A percentile compares a stretch with the other conserved stretches of the same genome.
These are phyloP conservation scores for Acronicta leporina DNA, from an alignment of 2,888 invertebrate genomes.

Conservation along the genomic window DNA sequence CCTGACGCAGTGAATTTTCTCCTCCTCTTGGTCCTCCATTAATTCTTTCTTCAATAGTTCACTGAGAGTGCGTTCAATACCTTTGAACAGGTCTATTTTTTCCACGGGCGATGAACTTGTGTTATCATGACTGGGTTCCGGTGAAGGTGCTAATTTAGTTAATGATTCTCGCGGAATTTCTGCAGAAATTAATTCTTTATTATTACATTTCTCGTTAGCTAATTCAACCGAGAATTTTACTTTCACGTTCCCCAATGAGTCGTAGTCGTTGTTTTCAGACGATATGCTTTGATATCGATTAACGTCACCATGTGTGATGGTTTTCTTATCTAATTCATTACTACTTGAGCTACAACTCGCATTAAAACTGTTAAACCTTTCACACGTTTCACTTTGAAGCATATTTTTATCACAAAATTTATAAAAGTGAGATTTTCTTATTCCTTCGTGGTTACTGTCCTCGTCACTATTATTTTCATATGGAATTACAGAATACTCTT, in stretches of 20 bases:
- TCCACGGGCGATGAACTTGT: slow-evolving; percentile 67
- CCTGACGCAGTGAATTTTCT: slow-evolving; percentile 82
- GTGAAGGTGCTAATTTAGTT: slow-evolving; percentile 76
- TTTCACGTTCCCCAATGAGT: slow-evolving; percentile 78
- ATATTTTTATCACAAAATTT: slow-evolving; percentile 83
- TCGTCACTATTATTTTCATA: slow-evolving; percentile 70
- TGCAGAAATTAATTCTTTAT: slow-evolving; percentile 61
- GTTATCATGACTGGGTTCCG: slow-evolving; percentile 71
- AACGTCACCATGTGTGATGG: slow-evolving; percentile 70
- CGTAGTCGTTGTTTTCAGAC: slow-evolving; percentile 74
- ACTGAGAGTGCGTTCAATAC: slow-evolving; percentile 87
- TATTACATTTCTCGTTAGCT: slow-evolving; percentile 67
- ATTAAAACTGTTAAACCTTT: slow-evolving; percentile 83
- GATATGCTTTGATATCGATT: slow-evolving; percentile 74
- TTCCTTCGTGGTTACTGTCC: slow-evolving; percentile 64
- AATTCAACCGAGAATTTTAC: slow-evolving; percentile 78
- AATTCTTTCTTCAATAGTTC: slow-evolving; percentile 89
- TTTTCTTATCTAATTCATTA: slow-evolving; percentile 74
- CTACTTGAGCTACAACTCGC: slow-evolving; percentile 75
- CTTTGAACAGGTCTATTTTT: slow-evolving; percentile 87
- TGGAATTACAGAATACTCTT: slow-evolving; percentile 74
- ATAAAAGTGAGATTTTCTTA: slow-evolving; percentile 69
- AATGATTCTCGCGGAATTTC: slow-evolving; percentile 65
- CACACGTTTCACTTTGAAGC: slow-evolving; percentile 84
- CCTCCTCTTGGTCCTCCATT: slow-evolving; percentile 83